These are phyloP conservation scores for Rostratula benghalensis DNA, from an alignment of 2,113 vertebrate species.

Conservation along the genomic window DNA sequence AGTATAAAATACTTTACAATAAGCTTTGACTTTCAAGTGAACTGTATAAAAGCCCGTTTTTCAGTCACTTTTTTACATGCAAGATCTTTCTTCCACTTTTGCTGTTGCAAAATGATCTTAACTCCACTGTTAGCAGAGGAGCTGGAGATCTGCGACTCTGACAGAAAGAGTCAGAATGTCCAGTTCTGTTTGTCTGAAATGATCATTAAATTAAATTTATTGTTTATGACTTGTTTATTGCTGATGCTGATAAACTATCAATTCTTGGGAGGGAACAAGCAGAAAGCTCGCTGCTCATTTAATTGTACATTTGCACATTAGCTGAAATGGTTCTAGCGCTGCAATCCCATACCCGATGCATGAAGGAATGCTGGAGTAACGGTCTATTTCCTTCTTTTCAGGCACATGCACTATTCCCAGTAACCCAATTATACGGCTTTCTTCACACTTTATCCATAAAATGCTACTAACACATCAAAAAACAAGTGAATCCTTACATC, in stretches of 20 bases:
- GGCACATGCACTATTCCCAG: background rate
- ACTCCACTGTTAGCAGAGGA: background rate
- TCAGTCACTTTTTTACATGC: background rate
- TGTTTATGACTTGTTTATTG: background rate
- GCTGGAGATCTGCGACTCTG: background rate
- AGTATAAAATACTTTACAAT: background rate
- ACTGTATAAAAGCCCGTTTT: background rate
- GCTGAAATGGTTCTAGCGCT: fast-evolving
- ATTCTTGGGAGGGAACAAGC: background rate
- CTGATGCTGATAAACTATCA: background rate
- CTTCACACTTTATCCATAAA: slow-evolving; percentile 54
- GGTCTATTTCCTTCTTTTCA: slow-evolving; percentile 7
- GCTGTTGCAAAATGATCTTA: background rate
- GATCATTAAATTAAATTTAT: background rate
- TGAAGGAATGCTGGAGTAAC: background rate
- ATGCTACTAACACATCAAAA: slow-evolving; percentile 53
- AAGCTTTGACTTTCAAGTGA: background rate
- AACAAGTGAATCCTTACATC: slow-evolving; percentile 47
- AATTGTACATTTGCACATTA: background rate
- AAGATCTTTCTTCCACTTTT: background rate
- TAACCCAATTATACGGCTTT: slow-evolving; percentile 28
- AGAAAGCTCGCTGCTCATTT: background rate
- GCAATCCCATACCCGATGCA: background rate
- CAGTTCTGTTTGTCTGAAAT: background rate
- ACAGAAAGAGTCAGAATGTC: background rate